Conservation (phyloP, 2,797 vertebrate genomes). For the Sebastiscus tertius region DNA sequence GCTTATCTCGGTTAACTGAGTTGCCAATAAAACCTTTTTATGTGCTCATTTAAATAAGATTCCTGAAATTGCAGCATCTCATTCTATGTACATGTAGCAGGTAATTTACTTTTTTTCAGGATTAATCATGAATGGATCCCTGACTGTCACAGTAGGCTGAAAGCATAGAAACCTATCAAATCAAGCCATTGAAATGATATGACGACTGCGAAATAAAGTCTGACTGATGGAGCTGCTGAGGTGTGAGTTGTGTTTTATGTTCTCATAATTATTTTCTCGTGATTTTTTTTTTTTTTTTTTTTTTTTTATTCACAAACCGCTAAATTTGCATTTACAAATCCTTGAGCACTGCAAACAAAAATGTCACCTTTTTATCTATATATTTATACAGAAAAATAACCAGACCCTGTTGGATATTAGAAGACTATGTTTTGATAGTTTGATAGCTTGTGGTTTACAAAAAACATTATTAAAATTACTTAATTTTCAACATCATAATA, state of each 20-base stretch:
- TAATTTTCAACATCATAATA: background rate
- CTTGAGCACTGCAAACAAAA: background rate
- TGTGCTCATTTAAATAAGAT: background rate
- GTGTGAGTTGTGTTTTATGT: background rate
- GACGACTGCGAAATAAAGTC: slow-evolving; percentile 26
- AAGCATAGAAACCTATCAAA: background rate
- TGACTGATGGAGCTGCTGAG: background rate
- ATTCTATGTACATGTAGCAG: background rate
- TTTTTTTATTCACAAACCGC: background rate
- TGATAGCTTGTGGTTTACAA: background rate
- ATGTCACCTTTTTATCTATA: background rate
- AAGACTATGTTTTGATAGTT: background rate
- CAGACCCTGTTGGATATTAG: too few relatives aligned
- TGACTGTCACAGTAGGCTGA: background rate
- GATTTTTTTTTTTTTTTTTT: background rate
- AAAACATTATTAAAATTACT: background rate
- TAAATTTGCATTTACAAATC: background rate
- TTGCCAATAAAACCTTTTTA: slow-evolving; percentile 7
- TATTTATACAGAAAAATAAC: too few relatives aligned
- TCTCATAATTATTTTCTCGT: background rate
- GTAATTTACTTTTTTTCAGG: background rate
- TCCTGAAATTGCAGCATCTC: background rate
- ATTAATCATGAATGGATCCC: background rate
- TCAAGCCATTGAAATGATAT: background rate
- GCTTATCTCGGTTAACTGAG: background rate